Percentiles rank a stretch among this genome's conserved stretches.
These are phyloP conservation scores for Mechanitis mazaeus DNA, from an alignment of 2,888 invertebrate genomes.

Conservation along the genomic window DNA sequence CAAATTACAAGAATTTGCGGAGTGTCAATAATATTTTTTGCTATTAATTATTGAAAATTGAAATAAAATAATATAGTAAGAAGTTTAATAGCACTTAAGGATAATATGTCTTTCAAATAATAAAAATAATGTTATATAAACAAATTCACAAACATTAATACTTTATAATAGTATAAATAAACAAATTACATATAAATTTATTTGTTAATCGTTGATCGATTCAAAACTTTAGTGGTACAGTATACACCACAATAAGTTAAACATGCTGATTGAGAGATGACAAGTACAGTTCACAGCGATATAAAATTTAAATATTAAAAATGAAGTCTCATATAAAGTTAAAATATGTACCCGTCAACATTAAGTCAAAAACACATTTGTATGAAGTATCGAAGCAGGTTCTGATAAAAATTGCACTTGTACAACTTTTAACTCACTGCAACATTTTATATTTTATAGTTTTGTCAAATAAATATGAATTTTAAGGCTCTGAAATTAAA, in stretches of 20 bases:
- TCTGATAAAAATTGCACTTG: constrained; percentile 26
- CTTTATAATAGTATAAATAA: no score
- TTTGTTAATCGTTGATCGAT: no score
- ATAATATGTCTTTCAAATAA: no score
- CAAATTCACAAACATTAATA: no score
- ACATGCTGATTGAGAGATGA: neutral
- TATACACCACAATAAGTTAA: neutral
- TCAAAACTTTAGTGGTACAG: no score
- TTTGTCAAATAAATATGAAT: neutral
- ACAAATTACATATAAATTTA: no score
- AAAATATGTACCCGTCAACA: constrained; percentile 15
- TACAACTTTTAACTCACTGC: constrained; percentile 23
- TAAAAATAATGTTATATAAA: no score
- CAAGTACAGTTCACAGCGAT: neutral
- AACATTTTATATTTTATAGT: constrained; percentile 19
- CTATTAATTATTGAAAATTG: no score
- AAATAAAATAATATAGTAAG: no score
- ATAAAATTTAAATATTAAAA: neutral
- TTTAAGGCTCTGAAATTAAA: neutral
- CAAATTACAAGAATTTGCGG: no score
- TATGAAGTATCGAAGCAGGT: constrained; percentile 23
- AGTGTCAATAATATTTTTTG: no score
- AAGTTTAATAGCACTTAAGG: no score
- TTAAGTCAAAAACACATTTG: constrained; percentile 22
- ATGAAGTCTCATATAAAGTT: neutral